phyloP scores from a whole-genome alignment of 2,113 vertebrate genomes.

The Actenoides lindsayi region DNA sequence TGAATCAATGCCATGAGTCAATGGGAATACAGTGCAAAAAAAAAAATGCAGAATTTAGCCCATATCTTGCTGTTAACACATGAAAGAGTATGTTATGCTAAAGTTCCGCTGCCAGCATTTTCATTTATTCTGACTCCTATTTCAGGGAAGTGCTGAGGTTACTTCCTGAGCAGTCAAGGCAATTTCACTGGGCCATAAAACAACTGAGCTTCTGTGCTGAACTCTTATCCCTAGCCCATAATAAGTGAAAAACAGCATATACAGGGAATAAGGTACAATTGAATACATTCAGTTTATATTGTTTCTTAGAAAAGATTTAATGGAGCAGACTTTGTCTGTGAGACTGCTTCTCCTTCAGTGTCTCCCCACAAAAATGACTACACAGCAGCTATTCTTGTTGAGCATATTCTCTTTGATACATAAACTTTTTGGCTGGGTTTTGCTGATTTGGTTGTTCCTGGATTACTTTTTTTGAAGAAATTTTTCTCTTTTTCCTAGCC shows the following conservation, averaged over 20 bases:
- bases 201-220: not conserved
- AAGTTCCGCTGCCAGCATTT: not conserved
- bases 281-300: not conserved
- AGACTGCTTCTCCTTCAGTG: not conserved
- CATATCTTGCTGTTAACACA: not conserved
- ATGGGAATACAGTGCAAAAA: not conserved
- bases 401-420: not conserved
- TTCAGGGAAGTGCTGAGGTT: not conserved
- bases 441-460: not conserved
- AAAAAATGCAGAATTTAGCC: not conserved
- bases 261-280: not conserved
- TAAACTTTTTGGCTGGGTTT: not conserved
- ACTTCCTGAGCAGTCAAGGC: not conserved
- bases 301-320: not conserved
- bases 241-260: not conserved
- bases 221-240: not conserved
- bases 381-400: not conserved
- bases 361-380: not conserved
- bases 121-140: not conserved
- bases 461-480: not conserved
- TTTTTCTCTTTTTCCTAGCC: not conserved
- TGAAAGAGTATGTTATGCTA: not conserved
- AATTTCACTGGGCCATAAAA: conserved; percentile 2
- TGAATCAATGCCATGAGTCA: not conserved
- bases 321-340: not conserved